A percentile compares a stretch with the other conserved stretches of the same genome.
Evolutionary conservation across 2,888 invertebrate species (phyloP).

Genomic region (Camponotus fellah): DNA sequence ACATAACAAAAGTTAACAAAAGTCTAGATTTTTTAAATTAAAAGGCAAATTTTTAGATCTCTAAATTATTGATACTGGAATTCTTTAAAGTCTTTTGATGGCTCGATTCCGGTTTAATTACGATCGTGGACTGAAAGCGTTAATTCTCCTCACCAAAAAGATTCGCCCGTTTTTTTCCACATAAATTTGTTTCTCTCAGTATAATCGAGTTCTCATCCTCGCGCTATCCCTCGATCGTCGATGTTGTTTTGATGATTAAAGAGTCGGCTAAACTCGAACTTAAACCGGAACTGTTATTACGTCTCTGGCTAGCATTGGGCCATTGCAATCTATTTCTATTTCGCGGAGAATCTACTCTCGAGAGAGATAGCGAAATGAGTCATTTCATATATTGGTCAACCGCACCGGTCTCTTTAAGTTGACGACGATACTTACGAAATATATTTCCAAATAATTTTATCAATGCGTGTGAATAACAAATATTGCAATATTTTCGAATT

Average conservation of each 20-base stretch:
- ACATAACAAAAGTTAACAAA: not conserved
- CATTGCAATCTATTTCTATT: slow-evolving; percentile 79
- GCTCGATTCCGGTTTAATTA: not conserved
- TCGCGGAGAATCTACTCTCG: slow-evolving; percentile 75
- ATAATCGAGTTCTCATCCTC: not conserved
- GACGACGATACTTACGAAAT: slow-evolving; percentile 71
- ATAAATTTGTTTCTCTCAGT: not conserved
- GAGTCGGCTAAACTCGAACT: slow-evolving; percentile 26
- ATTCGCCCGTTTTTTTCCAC: not conserved
- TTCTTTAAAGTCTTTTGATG: not conserved
- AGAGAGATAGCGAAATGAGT: slow-evolving; percentile 64
- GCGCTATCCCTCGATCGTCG: slow-evolving; percentile 16
- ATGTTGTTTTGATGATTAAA: slow-evolving; percentile 39
- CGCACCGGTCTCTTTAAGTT: slow-evolving; percentile 62
- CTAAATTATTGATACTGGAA: not conserved
- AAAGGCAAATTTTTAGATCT: not conserved
- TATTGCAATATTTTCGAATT: not conserved
- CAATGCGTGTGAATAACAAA: not conserved
- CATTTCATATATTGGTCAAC: slow-evolving; percentile 76
- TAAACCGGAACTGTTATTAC: slow-evolving; percentile 67
- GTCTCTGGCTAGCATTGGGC: slow-evolving; percentile 70
- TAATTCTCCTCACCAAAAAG: not conserved
- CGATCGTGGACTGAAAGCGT: not conserved
- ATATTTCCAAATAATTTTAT: not conserved
- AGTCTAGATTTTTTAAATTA: not conserved